Evolutionary conservation across 2,113 vertebrate species (phyloP).

Genomic region (Oncorhynchus nerka): DNA sequence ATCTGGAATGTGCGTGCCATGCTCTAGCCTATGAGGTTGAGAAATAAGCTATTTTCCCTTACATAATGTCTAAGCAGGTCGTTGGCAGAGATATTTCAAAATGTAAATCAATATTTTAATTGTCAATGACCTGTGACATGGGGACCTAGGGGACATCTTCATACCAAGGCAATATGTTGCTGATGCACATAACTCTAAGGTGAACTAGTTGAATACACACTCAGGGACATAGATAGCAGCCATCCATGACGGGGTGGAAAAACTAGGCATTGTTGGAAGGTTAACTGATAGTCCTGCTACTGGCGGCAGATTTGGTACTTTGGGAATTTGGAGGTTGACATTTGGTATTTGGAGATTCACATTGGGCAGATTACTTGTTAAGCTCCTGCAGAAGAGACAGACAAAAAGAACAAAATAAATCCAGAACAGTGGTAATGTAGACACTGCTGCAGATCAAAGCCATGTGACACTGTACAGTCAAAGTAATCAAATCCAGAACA

Average conservation of each 20-base stretch:
- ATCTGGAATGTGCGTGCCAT: no score
- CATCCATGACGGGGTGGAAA: conserved; percentile 99
- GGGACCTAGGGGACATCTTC: conserved; percentile 79
- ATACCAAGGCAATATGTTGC: conserved; percentile 89
- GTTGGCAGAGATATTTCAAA: no score
- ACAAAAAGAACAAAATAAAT: conserved; percentile 99
- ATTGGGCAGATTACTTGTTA: conserved; percentile 99
- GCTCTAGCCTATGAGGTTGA: no score
- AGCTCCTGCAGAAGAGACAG: conserved; percentile 99
- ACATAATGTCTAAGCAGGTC: no score
- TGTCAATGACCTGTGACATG: conserved; percentile 20
- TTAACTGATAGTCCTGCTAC: conserved; percentile 94
- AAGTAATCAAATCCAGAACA: conserved; percentile 57
- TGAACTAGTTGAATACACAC: conserved; percentile 99
- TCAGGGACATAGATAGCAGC: conserved; percentile 99
- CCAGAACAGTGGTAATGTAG: conserved; percentile 96
- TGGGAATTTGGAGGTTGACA: conserved; percentile 99
- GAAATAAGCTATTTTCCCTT: no score
- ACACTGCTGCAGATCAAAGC: conserved; percentile 88
- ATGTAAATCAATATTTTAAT: neutral
- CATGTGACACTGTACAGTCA: conserved; percentile 74
- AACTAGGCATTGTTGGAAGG: conserved; percentile 99
- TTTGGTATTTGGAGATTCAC: conserved; percentile 95
- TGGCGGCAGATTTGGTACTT: conserved; percentile 99
- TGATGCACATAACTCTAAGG: conserved; percentile 86